Evolutionary conservation across 2,888 invertebrate genomes (phyloP).

Genomic region (Cepaea hortensis): DNA sequence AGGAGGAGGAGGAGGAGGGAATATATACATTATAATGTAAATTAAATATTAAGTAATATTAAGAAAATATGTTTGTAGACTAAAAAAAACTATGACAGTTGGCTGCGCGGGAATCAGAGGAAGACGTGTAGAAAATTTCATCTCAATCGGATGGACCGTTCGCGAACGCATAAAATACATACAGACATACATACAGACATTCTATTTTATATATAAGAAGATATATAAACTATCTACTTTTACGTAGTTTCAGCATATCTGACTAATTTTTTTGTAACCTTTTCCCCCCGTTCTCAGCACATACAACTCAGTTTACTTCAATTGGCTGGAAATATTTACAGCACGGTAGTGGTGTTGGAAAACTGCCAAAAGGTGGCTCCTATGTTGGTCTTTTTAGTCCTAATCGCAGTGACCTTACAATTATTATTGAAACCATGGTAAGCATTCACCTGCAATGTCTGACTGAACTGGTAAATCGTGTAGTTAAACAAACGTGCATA

Average conservation of each 20-base stretch:
- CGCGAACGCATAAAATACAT: too few relatives aligned
- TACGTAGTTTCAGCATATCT: not conserved
- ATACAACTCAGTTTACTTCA: conserved; percentile 74
- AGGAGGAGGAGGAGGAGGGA: too few relatives aligned
- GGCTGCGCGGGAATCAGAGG: too few relatives aligned
- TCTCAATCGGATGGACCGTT: too few relatives aligned
- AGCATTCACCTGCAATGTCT: conserved; percentile 39
- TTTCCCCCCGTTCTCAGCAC: conserved; percentile 63
- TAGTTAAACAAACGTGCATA: not conserved
- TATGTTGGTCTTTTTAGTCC: conserved; percentile 72
- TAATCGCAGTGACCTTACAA: conserved; percentile 70
- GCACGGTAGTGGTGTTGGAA: conserved; percentile 72
- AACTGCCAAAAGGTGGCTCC: conserved; percentile 72
- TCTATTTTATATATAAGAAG: too few relatives aligned
- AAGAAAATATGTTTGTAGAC: too few relatives aligned
- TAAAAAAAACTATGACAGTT: too few relatives aligned
- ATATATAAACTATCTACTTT: not conserved
- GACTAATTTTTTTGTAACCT: not conserved
- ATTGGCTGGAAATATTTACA: conserved; percentile 73
- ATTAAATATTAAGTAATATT: too few relatives aligned
- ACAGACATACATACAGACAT: too few relatives aligned
- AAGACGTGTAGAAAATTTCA: too few relatives aligned
- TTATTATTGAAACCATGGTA: conserved; percentile 77
- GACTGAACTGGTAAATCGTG: not conserved
- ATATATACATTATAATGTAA: too few relatives aligned